Conservation (phyloP, 2,797 vertebrate species). For the Anabas testudineus region DNA sequence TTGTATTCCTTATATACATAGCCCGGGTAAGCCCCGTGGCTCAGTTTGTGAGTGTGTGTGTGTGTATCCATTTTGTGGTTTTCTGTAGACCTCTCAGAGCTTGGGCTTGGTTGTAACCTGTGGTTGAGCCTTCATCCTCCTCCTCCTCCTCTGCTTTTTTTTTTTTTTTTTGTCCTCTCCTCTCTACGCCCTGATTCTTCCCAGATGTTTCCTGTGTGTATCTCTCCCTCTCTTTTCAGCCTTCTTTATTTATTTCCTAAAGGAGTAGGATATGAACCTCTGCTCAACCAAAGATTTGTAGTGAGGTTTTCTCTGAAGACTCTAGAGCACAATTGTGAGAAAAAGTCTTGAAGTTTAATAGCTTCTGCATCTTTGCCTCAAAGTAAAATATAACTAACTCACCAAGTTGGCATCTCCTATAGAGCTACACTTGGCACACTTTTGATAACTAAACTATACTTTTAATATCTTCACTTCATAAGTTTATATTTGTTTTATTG, state of each 20-base stretch:
- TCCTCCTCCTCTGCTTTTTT: constrained; percentile 53
- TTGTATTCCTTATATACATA: constrained; percentile 57
- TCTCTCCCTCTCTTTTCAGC: constrained; percentile 32
- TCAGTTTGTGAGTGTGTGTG: constrained; percentile 1
- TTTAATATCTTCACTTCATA: constrained; percentile 9
- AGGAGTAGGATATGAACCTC: constrained; percentile 68
- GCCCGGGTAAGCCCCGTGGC: constrained; percentile 33
- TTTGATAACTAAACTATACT: constrained; percentile 28
- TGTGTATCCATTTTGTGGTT: constrained; percentile 60
- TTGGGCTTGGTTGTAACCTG: constrained; percentile 79
- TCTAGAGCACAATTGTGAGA: constrained; percentile 74
- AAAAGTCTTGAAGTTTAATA: constrained; percentile 63
- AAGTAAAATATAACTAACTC: constrained; percentile 37
- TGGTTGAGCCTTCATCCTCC: constrained; percentile 77
- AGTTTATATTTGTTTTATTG: constrained; percentile 36
- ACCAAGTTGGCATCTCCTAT: constrained; percentile 22
- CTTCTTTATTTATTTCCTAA: constrained; percentile 60
- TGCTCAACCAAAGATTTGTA: constrained; percentile 64
- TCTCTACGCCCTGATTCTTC: constrained; percentile 80
- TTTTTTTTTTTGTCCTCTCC: constrained; percentile 48
- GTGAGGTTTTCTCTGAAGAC: constrained; percentile 63
- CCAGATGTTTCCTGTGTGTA: constrained; percentile 93
- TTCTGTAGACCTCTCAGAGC: constrained; percentile 59
- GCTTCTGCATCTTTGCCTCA: constrained; percentile 51
- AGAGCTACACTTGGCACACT: constrained; percentile 35